Evolutionary conservation across 2,113 vertebrate genomes (phyloP).

Genomic region (Phylloscopus whistleri): DNA sequence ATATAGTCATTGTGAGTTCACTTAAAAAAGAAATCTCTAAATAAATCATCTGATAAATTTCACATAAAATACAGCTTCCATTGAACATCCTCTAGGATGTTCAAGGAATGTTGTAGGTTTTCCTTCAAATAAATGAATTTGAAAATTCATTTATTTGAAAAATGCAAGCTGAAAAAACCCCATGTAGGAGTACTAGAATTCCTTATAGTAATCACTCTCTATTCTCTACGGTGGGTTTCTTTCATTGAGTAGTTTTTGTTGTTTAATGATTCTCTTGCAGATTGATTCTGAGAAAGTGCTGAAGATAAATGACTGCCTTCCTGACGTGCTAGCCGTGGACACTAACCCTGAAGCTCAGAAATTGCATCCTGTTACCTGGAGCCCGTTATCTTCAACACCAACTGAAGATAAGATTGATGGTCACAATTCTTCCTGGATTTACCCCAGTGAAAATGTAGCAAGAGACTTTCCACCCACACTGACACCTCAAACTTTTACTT

Average conservation of each 20-base stretch:
- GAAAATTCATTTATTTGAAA: background rate
- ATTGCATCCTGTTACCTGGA: background rate
- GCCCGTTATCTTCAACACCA: background rate
- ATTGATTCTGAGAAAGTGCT: constrained; percentile 34
- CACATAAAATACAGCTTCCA: background rate
- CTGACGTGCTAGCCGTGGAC: constrained; percentile 57
- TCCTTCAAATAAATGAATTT: too few relatives aligned
- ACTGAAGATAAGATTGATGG: background rate
- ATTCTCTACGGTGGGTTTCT: background rate
- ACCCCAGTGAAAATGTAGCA: background rate
- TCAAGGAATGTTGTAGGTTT: too few relatives aligned
- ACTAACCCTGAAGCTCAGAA: constrained; percentile 8
- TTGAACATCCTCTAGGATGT: background rate
- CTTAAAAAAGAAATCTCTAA: background rate
- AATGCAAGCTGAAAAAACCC: background rate
- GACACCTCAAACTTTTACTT: background rate
- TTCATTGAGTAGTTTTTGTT: background rate
- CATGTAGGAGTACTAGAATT: background rate
- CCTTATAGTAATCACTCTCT: background rate
- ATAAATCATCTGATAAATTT: background rate
- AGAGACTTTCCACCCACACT: background rate
- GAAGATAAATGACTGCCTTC: constrained; percentile 46
- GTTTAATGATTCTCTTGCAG: constrained; percentile 19
- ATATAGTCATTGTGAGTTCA: background rate
- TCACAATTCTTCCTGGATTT: background rate